Evolutionary conservation across 2,797 vertebrate species (phyloP).

Genomic region (Tangara arthus): DNA sequence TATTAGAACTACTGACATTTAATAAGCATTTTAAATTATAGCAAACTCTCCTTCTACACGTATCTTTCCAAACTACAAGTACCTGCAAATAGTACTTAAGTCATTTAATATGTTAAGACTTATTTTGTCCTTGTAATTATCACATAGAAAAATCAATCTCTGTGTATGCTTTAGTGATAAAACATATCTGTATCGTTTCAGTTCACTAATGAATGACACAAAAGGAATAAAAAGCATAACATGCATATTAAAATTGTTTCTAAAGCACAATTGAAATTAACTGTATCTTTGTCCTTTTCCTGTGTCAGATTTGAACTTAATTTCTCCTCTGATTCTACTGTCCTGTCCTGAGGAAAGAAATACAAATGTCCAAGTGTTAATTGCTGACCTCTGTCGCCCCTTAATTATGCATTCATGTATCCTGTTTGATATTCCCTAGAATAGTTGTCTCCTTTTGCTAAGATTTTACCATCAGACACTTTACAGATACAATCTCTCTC

Average conservation of each 20-base stretch:
- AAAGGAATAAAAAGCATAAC: background rate
- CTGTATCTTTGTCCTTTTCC: background rate
- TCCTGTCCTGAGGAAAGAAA: conserved; percentile 34
- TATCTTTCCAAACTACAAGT: conserved; percentile 40
- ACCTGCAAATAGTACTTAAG: background rate
- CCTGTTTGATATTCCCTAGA: conserved; percentile 5
- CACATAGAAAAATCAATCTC: background rate
- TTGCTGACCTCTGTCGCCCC: background rate
- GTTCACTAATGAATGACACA: background rate
- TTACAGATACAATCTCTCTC: background rate
- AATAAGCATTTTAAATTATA: conserved; percentile 70
- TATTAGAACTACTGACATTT: conserved; percentile 72
- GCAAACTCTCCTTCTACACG: background rate
- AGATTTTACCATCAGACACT: background rate
- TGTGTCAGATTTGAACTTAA: background rate
- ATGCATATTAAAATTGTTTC: background rate
- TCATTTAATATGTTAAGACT: conserved; percentile 17
- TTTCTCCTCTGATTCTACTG: background rate
- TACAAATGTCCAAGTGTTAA: conserved; percentile 24
- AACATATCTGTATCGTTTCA: background rate
- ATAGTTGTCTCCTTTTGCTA: background rate
- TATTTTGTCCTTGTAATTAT: conserved; percentile 5
- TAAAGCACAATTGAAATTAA: background rate
- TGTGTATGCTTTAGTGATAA: background rate
- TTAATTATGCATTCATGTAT: conserved; percentile 41